A percentile compares a stretch with the other conserved stretches of the same genome.
phyloP scores from a whole-genome alignment of 2,113 vertebrate genomes.

The Hippopotamus amphibius region DNA sequence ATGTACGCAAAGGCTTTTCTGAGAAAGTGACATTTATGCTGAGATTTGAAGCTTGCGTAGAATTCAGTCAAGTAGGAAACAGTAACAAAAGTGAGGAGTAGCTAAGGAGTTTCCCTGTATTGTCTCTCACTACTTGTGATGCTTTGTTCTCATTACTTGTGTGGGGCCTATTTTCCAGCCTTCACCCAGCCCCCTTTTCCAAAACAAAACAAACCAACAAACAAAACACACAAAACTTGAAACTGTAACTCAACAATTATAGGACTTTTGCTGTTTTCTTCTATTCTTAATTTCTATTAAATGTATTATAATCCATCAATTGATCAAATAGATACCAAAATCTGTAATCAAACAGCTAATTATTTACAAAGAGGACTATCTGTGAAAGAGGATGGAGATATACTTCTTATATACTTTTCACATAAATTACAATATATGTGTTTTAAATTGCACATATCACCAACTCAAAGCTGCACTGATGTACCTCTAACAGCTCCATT shows the following conservation, averaged over 20 bases:
- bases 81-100: not conserved
- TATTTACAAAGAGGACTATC: not conserved
- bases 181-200: not conserved
- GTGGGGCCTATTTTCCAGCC: accelerated
- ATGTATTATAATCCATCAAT: not conserved
- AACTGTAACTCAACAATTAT: not conserved
- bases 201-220: not conserved
- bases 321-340: not conserved
- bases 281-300: not conserved
- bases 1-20: not conserved
- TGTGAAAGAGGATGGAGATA: not conserved
- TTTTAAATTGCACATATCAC: not conserved
- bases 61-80: not conserved
- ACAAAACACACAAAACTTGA: not conserved
- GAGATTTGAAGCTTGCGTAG: not conserved
- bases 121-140: accelerated
- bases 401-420: not conserved
- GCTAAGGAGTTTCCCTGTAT: accelerated
- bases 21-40: not conserved
- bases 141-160: not conserved
- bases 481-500: not conserved
- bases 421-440: not conserved
- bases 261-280: accelerated
- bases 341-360: not conserved
- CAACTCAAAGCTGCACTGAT: not conserved